phyloP scores from a whole-genome alignment of 2,113 vertebrate species.

The Oreochromis spilurus region DNA sequence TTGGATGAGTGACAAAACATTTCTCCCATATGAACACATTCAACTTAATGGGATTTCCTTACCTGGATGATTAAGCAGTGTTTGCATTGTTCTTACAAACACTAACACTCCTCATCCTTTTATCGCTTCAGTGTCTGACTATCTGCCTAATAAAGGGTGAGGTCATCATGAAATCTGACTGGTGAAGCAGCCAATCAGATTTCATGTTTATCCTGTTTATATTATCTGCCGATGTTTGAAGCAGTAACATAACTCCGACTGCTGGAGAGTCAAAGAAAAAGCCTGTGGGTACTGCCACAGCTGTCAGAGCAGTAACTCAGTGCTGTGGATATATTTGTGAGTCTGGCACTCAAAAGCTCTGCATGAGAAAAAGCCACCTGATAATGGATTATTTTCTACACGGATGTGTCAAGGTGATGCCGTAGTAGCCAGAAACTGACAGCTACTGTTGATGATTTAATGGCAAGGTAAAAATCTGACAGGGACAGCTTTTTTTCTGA shows the following conservation, averaged over 20 bases:
- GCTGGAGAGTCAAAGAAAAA: not conserved
- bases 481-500: not conserved
- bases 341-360: constrained; percentile 6
- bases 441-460: constrained; percentile 20
- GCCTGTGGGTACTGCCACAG: not conserved
- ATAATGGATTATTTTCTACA: constrained; percentile 29
- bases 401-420: constrained; percentile 5
- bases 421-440: not conserved
- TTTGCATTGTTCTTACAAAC: not conserved
- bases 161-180: not conserved
- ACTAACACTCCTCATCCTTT: not conserved
- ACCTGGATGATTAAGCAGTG: not conserved
- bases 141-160: not conserved
- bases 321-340: not conserved
- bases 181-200: not conserved
- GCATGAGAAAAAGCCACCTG: not conserved
- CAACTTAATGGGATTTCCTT: not conserved
- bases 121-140: not conserved
- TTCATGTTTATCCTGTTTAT: not conserved
- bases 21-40: not conserved
- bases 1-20: not conserved
- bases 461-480: constrained; percentile 4
- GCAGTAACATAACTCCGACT: not conserved
- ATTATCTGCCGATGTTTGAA: not conserved
- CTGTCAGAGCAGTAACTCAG: not conserved